phyloP scores from a whole-genome alignment of 1,140 invertebrate genomes.

The Trachymyrmex septentrionalis region DNA sequence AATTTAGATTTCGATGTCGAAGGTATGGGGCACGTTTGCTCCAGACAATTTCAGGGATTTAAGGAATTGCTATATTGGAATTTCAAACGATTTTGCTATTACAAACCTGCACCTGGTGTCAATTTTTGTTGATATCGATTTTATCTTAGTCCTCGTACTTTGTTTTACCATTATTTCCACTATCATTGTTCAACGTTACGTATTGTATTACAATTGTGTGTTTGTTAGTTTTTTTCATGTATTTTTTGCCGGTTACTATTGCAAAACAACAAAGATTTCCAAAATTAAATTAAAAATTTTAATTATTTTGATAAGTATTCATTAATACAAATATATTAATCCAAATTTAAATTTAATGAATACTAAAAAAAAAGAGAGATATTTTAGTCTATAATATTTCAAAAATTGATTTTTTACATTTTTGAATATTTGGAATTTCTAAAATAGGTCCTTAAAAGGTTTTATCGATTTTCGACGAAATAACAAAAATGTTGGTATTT shows the following conservation, averaged over 20 bases:
- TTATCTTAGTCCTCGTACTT: constrained; percentile 8
- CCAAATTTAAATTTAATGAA: background rate
- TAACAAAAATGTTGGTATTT: too few species aligned
- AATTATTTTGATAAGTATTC: background rate
- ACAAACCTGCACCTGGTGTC: background rate
- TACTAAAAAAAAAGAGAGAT: background rate
- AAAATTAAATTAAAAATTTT: background rate
- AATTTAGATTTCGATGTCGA: constrained; percentile 55
- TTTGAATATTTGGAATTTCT: too few species aligned
- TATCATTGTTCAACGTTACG: background rate
- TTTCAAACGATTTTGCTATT: constrained; percentile 36
- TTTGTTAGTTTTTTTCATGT: background rate
- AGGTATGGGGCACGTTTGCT: background rate
- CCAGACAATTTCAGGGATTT: constrained; percentile 13
- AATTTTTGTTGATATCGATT: constrained; percentile 23
- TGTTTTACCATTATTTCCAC: background rate
- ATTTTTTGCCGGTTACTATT: background rate
- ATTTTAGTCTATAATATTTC: too few species aligned
- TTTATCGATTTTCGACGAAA: too few species aligned
- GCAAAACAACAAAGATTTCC: background rate
- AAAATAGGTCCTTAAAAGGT: too few species aligned
- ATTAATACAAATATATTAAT: constrained; percentile 24
- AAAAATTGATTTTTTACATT: too few species aligned
- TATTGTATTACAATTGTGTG: background rate
- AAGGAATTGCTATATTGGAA: constrained; percentile 4